Evolutionary conservation across 1,140 invertebrate genomes (phyloP), one percentile per base, ranked within the genome.

Genomic region (Teleogryllus occipitalis): DNA sequence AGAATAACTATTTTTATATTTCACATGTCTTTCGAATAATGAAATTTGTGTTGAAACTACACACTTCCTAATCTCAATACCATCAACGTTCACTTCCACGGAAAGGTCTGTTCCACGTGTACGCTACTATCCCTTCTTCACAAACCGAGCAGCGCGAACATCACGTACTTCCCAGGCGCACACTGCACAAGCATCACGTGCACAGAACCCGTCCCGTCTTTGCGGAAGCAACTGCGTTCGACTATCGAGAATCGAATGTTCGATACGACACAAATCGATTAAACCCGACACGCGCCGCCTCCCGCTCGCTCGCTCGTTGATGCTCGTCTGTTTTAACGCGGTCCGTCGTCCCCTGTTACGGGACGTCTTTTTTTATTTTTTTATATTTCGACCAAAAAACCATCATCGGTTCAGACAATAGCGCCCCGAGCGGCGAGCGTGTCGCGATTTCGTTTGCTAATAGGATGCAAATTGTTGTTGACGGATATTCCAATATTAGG

Each of bases 391-490:
- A 10, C 54, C 10, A 18, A 65, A 65, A 65, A 65, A 65, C 10
- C 54, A 65, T 65, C 54, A 65, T 65, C 54, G 18, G 54, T 10
- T 39, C 54, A 65, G 54, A 65, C 54, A 65, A 65, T 65, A 65
- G 54, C 54, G 54, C 54, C 54, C 18, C 54, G 10, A 18, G 54
- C 54, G 54, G 18, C 10, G 54, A 1, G 54, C 54, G 54, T 65
- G 54, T 65, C 54, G 54, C 10, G 54, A 65, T 65, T 65, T 65
- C 18, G 54, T 65, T 65, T 65, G 54, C 54, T 65, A 65, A 65
- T 65, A 65, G 54, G 54, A 65, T 65, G 54, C 54, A 65, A 65
- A 65, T 65, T 18, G 54, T 65, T 65, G 54, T 65, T 65, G 54
- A 65, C 54, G 54, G 54, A 65, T 65, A 65, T 65, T 65, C 54